Base-by-base conservation (phyloP, 2,113 vertebrate genomes). In the Oxyruncus cristatus region DNA sequence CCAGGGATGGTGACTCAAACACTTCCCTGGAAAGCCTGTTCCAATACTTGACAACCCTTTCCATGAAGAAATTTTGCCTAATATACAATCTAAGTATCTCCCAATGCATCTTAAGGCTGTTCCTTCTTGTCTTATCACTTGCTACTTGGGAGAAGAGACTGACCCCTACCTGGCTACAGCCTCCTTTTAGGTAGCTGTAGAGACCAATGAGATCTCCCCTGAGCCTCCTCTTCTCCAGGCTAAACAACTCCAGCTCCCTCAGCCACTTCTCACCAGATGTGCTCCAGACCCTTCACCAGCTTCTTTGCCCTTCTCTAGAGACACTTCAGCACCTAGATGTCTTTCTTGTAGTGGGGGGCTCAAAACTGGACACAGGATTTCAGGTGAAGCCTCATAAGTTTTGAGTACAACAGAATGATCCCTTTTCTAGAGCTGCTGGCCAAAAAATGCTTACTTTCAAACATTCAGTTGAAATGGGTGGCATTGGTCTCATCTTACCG, bases 371-470 rank as follows among this genome's bases (percentile, higher is more conserved):
- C 10, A 30, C 41, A 49, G 18, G 27, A 67, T 61, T 91, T 74
- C 41, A 80, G 26, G 30, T 24, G 22, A 61, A 53, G 32, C 35
- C 22, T 62, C 35, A 49, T 0, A 0, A 49, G 19, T 42, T 35
- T 14, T 15, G 6, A 62, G 53, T 24, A 55, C 47, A 42, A 27
- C 26, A 14, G 7, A 67, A 21, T 42, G n/a, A 62, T 49, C 18
- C 16, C 23, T 55, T 49, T 24, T 42, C 32, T 49, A 62, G 32
- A 49, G 22, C 26, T 19, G 39, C 22, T 42, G 18, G n/a, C 26
- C 47, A 68, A 67, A 30, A 86, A 89, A 85, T 12, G 18, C 3
- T 63, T 62, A 39, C 90, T 93, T 95, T 93, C 78, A 66, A 14
- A 70, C 32, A 70, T 59, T 20, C 19, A 39, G 12, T 41, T 72